Evolutionary conservation across 2,888 invertebrate species (phyloP), one percentile per base, ranked within the genome.

Genomic region (Lypha dubia): DNA sequence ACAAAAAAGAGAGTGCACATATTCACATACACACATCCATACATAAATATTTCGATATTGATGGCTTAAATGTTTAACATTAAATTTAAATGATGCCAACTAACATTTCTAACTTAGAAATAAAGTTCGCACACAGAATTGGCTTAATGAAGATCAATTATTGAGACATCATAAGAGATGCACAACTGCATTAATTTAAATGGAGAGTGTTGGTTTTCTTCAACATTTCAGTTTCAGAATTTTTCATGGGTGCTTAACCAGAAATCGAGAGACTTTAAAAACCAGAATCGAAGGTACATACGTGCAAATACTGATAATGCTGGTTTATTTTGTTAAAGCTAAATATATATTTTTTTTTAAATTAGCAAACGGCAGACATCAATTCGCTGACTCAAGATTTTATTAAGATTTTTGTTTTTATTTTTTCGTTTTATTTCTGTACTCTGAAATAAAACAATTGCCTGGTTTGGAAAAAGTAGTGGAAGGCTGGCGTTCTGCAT

Each of bases 361-460:
- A 41, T 41, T 15, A 35, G 1, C 35, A 35, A 8, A 8, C 9
- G 8, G n/a, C 35, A 1, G 35, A 35, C 35, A 35, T 41, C 41
- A 41, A 1, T 41, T 15, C 17, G 17, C 24, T 24, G 22, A 51
- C 51, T 24, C 51, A 46, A 46, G 5, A 46, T 9, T 17, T 17
- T 7, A 2, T 5, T 17, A 8, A 51, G 32, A 9, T 1, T 17
- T 46, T 46, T 65, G 8, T 49, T 67, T 75, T 63, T 56, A 20
- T 32, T 28, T 22, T 24, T 58, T 58, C n/a, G 5, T 3, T 60
- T 49, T 58, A 13, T 32, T 32, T 44, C 11, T 56, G 51, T 44
- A 13, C 46, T 74, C 32, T 22, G 74, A 60, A 56, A 65, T 24
- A 22, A 71, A 51, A 46, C 56, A 46, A 58, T 63, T 65, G 65